Evolutionary conservation across 2,888 invertebrate species (phyloP), one percentile per base, ranked within the genome.

Genomic region (Oxystoma pomonae): DNA sequence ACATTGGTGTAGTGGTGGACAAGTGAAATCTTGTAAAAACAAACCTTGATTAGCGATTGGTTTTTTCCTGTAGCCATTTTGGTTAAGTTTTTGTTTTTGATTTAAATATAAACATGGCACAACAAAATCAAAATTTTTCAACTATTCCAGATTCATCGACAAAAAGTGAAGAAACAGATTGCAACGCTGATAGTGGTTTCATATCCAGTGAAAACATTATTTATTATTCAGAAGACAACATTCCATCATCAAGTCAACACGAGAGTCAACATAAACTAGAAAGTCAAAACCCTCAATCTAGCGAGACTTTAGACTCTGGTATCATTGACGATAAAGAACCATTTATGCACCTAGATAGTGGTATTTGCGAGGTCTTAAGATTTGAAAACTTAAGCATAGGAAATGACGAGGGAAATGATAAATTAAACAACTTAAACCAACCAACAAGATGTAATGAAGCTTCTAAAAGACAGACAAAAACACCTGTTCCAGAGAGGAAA

Each of bases 261-360:
- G 55, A 60, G 60, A 58, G 55, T 53, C 57, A 60, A 20, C 56
- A 53, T 16, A 16, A 17, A 18, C 20, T 62, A 62, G 7, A 21
- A 19, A 19, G 35, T 12, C 35, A 35, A 35, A 35, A 35, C 5
- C 12, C 12, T 3, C 35, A 35, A 12, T 35, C 35, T 35, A 12
- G 3, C 3, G 35, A 35, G 12, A 35, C 35, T 12, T 35, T 35
- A 35, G 69, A 68, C 63, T 68, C 69, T 9, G 68, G 65, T 22
- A 62, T 61, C 12, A 67, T 66, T 59, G 68, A 68, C 55, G 67
- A 68, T n/a, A 62, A 20, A 16, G 61, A 67, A 16, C 71, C 59
- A 60, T 67, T 65, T 68, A 86, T 86, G 85, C 82, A 83, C 76
- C 78, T 86, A 63, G 90, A 91, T 76, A 88, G 88, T 82, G 90